phyloP scores from a whole-genome alignment of 2,888 invertebrate species.

The Sussaba pulchella region DNA sequence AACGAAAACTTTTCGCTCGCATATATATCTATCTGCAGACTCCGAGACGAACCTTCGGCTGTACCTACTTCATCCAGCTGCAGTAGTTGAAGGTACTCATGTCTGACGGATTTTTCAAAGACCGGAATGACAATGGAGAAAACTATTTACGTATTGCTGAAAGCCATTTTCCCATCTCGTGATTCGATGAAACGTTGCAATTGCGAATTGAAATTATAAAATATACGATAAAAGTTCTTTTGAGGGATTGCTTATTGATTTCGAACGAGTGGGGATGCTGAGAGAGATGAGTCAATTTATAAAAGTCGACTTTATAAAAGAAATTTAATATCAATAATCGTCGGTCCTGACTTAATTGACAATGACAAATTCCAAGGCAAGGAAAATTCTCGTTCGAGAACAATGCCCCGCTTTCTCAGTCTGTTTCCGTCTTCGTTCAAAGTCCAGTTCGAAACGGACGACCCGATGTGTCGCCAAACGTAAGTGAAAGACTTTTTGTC shows the following conservation, averaged over 20 bases:
- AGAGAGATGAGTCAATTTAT: too few species aligned
- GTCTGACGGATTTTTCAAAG: constrained; percentile 19
- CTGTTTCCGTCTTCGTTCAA: not conserved
- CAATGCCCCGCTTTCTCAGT: constrained; percentile 28
- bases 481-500: constrained; percentile 15
- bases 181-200: too few species aligned
- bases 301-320: too few species aligned
- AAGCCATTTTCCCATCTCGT: too few species aligned
- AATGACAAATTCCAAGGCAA: too few species aligned
- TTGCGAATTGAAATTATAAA: too few species aligned
- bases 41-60: constrained; percentile 38
- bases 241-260: too few species aligned
- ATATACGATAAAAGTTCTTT: too few species aligned
- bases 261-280: too few species aligned
- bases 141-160: constrained; percentile 8
- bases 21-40: constrained; percentile 20
- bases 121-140: not conserved
- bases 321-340: too few species aligned
- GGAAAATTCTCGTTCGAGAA: not conserved
- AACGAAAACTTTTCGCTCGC: constrained; percentile 51
- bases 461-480: constrained; percentile 27
- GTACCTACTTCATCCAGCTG: constrained; percentile 21
- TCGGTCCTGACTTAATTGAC: too few species aligned
- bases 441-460: not conserved
- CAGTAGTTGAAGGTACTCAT: constrained; percentile 29